Conservation (phyloP, 2,888 invertebrate genomes). For the Synergus laeviventris region DNA sequence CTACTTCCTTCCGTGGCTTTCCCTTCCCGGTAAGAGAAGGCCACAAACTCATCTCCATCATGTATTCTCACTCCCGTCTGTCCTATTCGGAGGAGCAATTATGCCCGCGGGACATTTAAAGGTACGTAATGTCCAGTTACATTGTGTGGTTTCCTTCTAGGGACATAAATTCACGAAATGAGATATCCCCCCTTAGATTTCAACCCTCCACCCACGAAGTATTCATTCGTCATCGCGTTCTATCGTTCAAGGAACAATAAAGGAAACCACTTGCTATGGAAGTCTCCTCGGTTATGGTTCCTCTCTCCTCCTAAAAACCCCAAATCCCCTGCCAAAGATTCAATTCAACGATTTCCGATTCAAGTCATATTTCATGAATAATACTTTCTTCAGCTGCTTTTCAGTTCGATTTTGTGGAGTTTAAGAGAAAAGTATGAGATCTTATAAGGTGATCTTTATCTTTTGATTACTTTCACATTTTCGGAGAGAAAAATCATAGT, state of each 20-base stretch:
- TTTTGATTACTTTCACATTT: neutral
- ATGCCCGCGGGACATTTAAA: conserved; percentile 32
- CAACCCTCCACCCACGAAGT: neutral
- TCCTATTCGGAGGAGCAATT: conserved; percentile 30
- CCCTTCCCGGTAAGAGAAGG: neutral
- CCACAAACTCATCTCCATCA: neutral
- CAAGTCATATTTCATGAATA: conserved; percentile 28
- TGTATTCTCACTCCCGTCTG: neutral
- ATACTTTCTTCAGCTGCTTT: conserved; percentile 6
- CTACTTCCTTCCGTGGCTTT: conserved; percentile 35
- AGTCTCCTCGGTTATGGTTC: neutral
- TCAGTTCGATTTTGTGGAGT: neutral
- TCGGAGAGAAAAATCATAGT: neutral
- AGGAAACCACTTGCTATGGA: conserved; percentile 16
- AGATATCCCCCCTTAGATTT: conserved; percentile 13
- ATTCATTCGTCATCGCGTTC: neutral
- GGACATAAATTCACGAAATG: conserved; percentile 32
- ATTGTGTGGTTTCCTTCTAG: conserved; percentile 29
- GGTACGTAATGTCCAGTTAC: conserved; percentile 31
- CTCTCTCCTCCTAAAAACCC: conserved; percentile 12
- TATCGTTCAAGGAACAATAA: conserved; percentile 15
- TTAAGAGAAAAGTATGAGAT: neutral
- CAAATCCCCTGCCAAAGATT: conserved; percentile 6
- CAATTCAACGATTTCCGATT: conserved; percentile 27
- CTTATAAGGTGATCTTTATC: neutral